These are phyloP conservation scores for Colinus virginianus DNA, from an alignment of 2,113 vertebrate species.

Conservation along the genomic window DNA sequence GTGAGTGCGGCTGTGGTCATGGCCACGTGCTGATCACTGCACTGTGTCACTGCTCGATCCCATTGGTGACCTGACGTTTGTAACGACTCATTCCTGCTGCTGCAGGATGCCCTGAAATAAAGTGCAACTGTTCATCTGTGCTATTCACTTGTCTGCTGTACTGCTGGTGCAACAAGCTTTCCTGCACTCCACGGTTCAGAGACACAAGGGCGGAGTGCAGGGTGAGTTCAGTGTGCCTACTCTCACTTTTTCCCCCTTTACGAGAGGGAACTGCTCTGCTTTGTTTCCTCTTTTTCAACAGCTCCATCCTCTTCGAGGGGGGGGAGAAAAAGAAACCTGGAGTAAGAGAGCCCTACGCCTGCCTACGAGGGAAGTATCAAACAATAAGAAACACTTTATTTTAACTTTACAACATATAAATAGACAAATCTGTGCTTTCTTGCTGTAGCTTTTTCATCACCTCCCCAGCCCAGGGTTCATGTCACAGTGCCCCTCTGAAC, in stretches of 20 bases:
- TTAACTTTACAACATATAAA: conserved; percentile 89
- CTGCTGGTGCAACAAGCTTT: background rate
- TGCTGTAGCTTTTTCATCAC: conserved; percentile 32
- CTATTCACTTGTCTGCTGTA: background rate
- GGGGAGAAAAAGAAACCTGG: background rate
- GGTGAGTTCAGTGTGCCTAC: rapidly evolving
- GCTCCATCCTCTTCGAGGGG: background rate
- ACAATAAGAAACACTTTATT: conserved; percentile 89
- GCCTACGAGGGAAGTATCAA: conserved; percentile 80
- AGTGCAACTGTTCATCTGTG: conserved; percentile 60
- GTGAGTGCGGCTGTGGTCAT: background rate
- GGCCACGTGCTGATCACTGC: background rate
- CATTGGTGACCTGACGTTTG: conserved; percentile 15
- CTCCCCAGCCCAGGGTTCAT: conserved; percentile 25
- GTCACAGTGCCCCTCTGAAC: background rate
- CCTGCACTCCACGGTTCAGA: background rate
- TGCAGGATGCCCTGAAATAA: conserved; percentile 74
- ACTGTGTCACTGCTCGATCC: background rate
- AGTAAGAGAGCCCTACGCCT: background rate
- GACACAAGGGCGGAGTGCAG: rapidly evolving
- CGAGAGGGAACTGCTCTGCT: background rate
- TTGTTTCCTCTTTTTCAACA: background rate
- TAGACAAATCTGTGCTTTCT: conserved; percentile 85
- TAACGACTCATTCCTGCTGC: background rate
- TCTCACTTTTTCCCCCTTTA: background rate